Percentiles rank a stretch among this genome's conserved stretches.
phyloP scores from a whole-genome alignment of 2,797 vertebrate genomes.

The Tadarida brasiliensis region DNA sequence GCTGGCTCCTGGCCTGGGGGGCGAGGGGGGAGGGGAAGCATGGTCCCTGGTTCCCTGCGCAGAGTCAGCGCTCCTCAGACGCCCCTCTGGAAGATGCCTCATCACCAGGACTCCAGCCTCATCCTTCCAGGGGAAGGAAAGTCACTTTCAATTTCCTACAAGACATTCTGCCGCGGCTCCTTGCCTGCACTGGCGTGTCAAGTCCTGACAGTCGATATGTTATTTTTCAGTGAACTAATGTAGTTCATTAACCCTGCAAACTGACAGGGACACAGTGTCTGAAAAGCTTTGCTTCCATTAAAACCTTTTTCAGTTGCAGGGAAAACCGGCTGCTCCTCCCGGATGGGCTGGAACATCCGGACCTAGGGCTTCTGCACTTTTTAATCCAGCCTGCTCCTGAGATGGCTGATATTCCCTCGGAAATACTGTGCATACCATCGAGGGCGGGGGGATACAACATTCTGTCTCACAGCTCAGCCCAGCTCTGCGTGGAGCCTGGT shows the following conservation, averaged over 20 bases:
- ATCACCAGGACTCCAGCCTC: background rate
- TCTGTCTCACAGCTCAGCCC: background rate
- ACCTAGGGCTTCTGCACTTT: slow-evolving; percentile 55
- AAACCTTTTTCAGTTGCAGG: slow-evolving; percentile 62
- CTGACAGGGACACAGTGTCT: slow-evolving; percentile 63
- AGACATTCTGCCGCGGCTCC: background rate
- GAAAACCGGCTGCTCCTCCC: slow-evolving; percentile 68
- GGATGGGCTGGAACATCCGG: slow-evolving; percentile 46
- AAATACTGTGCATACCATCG: background rate
- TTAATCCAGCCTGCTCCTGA: slow-evolving; percentile 44
- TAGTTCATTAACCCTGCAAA: slow-evolving; percentile 77
- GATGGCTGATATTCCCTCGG: background rate
- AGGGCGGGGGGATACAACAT: rapidly evolving
- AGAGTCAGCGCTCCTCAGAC: background rate
- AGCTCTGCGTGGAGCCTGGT: rapidly evolving
- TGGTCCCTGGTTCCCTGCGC: background rate
- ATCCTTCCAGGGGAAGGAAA: background rate
- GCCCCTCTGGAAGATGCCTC: background rate
- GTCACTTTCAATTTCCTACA: background rate
- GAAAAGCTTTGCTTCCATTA: background rate
- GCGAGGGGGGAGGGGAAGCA: no score
- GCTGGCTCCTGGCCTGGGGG: background rate
- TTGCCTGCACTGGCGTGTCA: rapidly evolving
- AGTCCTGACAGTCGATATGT: background rate
- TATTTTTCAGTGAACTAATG: background rate